Evolutionary conservation across 2,113 vertebrate genomes (phyloP), one percentile per base, ranked within the genome.

Genomic region (Syngnathus typhle): DNA sequence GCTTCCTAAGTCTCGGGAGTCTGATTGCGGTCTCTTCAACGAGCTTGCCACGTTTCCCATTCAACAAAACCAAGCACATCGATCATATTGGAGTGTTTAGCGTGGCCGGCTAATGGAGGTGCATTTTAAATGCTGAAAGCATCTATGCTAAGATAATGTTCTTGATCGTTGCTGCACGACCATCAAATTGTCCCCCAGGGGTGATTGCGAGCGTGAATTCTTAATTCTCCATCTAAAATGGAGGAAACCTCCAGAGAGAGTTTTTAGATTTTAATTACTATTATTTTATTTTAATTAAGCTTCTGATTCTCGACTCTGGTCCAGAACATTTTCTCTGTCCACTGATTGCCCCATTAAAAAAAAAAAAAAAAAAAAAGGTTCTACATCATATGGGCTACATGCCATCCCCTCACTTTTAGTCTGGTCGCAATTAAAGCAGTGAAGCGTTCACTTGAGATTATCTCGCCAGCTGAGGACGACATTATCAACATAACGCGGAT

Each of bases 51-150:
- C 6, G 46, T 49, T 49, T 49, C 75, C 80, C n/a, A 60, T 64
- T 70, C 65, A 74, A 84, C 86, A 52, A 72, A 84, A 85, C 74
- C 39, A n/a, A 49, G 39, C 23, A 51, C 11, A 76, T 84, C 76
- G 79, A 72, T 88, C 80, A 77, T 41, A 47, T 70, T 77, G 49
- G 10, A 51, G 19, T 8, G 8, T 52, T 52, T n/a, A 21, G 49
- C 49, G 7, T 21, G 8, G 49, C 49, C n/a, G 10, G 19, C n/a
- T n/a, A 52, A 52, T 32, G 21, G n/a, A 52, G 19, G 6, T 21
- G 19, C 18, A 10, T 3, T 52, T n/a, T 52, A 52, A 52, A 52
- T n/a, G 49, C 49, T 52, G 18, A 10, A 52, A 52, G 49, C 49
- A 52, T 21, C 7, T 52, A 7, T 21, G 7, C 4, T n/a, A 21